Conservation (phyloP, 2,888 invertebrate genomes). For the Polyploca ridens region DNA sequence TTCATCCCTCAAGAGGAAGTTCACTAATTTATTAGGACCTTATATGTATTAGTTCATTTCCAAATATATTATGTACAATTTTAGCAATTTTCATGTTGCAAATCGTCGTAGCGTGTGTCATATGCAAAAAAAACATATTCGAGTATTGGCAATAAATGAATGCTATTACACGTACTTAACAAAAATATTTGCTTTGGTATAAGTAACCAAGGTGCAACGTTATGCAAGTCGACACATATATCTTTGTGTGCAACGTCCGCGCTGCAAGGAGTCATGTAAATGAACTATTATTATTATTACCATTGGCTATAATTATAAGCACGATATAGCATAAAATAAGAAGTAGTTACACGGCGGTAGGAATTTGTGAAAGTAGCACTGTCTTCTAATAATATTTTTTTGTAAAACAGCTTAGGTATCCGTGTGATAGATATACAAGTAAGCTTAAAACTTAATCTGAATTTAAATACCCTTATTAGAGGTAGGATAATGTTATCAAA, state of each 20-base stretch:
- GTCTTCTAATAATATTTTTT: conserved; percentile 3
- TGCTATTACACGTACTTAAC: background rate
- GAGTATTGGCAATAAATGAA: conserved; percentile 5
- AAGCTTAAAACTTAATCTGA: too few species aligned
- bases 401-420: background rate
- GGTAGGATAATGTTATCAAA: too few species aligned
- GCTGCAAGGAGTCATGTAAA: conserved; percentile 9
- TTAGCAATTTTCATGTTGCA: background rate
- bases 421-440: too few species aligned
- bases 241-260: conserved; percentile 9
- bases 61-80: background rate
- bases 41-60: background rate
- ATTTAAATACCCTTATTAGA: too few species aligned
- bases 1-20: too few species aligned
- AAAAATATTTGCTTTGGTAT: conserved; percentile 9
- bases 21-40: too few species aligned
- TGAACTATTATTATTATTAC: conserved; percentile 9
- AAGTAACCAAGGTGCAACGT: conserved; percentile 8
- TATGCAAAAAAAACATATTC: background rate
- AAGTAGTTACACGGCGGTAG: background rate
- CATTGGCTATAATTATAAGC: conserved; percentile 4
- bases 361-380: conserved; percentile 15
- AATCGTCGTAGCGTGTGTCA: background rate
- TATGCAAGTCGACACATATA: conserved; percentile 8
- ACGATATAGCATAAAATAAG: conserved; percentile 5